Evolutionary conservation across 2,888 invertebrate species (phyloP).

Genomic region (Lepas anatifera): DNA sequence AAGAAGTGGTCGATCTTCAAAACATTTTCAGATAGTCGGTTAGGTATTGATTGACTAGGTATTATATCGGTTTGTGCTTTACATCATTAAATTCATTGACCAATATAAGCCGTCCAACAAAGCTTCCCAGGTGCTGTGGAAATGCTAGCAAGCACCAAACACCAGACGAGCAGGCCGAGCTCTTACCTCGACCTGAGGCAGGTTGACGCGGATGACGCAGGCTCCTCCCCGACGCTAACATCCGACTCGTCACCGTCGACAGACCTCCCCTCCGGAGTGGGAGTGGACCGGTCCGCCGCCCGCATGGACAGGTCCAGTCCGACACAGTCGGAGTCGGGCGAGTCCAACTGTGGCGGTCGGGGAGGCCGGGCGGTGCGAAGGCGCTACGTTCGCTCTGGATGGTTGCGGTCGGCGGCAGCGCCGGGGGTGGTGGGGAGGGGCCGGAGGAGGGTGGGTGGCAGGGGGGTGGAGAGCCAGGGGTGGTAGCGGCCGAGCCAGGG

Average conservation of each 20-base stretch:
- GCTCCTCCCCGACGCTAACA: background rate
- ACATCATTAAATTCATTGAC: too few species aligned
- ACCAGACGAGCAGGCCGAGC: too few species aligned
- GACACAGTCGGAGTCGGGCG: conserved; percentile 36
- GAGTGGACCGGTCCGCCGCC: background rate
- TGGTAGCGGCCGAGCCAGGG: conserved; percentile 39
- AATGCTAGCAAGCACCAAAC: too few species aligned
- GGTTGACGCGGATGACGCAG: background rate
- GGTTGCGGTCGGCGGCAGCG: conserved; percentile 21
- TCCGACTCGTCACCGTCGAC: background rate
- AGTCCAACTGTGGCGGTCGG: conserved; percentile 37
- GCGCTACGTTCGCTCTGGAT: conserved; percentile 69
- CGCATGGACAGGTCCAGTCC: conserved; percentile 30
- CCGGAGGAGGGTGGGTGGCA: conserved; percentile 40
- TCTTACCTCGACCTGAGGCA: background rate
- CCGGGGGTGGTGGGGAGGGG: conserved; percentile 26
- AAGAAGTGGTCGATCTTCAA: too few species aligned
- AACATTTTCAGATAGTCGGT: too few species aligned
- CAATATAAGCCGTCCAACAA: too few species aligned
- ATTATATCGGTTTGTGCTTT: too few species aligned
- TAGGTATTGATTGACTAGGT: too few species aligned
- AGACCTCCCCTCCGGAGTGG: background rate
- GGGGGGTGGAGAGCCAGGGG: conserved; percentile 49
- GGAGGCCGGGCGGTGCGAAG: conserved; percentile 40
- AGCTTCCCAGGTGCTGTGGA: too few species aligned